Evolutionary conservation across 2,113 vertebrate species (phyloP), one percentile per base, ranked within the genome.

Genomic region (Lethenteron reissneri): DNA sequence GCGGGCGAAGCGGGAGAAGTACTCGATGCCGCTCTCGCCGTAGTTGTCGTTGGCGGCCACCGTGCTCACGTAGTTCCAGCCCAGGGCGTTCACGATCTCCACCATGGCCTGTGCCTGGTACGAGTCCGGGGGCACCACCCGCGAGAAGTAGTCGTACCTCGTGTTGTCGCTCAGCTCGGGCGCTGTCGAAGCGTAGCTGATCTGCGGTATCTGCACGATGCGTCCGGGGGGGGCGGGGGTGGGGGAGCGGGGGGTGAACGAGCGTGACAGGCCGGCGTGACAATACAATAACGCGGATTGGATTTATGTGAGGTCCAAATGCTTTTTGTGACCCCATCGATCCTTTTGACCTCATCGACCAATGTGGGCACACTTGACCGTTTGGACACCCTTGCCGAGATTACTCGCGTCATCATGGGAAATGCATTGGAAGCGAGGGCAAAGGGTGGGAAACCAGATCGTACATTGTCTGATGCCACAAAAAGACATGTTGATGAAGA

Each of bases 31-130:
- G 0, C 89, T 91, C 76, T 92, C 88, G 1, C 89, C 89, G 1
- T 92, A 92, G 80, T 85, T 92, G 25, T 88, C 89, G 74, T 92
- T 87, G 0, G 89, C 90, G 2, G 88, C 89, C 71, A 92, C 78
- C 0, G 89, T 92, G 72, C 88, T 90, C 14, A 92, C 88, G 1
- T 92, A 92, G 77, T 89, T 92, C 89, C 89, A 92, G 19, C 87
- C 86, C 73, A 92, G 57, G 0, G 87, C 86, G 72, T 83, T 83
- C 57, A 91, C 88, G 2, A 92, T 87, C 77, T 90, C 89, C 80
- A 92, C 80, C 89, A 92, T 91, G 71, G 89, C 82, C 80, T 92
- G 89, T 13, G 89, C 89, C 81, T 92, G 89, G 79, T 91, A 89
- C 2, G 88, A 90, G 77, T 92, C 89, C 0, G 89, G 88, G 1